phyloP scores from a whole-genome alignment of 2,113 vertebrate genomes.

The Hyperopisus bebe region DNA sequence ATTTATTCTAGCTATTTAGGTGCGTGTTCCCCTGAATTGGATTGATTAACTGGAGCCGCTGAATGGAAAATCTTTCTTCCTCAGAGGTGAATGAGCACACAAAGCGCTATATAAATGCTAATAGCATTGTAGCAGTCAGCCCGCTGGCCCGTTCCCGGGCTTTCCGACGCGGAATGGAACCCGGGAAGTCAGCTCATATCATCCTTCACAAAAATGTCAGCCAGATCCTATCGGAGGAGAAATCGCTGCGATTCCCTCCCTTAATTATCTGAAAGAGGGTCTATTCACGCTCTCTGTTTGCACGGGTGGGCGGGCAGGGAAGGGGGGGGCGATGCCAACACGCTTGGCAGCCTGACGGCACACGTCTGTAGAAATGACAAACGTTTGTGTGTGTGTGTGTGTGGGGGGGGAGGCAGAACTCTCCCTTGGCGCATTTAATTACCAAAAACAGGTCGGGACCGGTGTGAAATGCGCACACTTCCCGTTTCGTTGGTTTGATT shows the following conservation, averaged over 20 bases:
- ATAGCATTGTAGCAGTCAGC: conserved; percentile 34
- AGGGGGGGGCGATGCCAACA: neutral
- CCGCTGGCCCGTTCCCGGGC: conserved; percentile 22
- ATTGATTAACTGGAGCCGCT: conserved; percentile 18
- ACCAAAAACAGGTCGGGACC: conserved; percentile 38
- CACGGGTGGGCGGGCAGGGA: neutral
- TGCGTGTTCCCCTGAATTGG: conserved; percentile 21
- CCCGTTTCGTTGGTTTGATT: conserved; percentile 32
- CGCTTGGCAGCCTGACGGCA: conserved; percentile 36
- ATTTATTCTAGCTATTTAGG: conserved; percentile 21
- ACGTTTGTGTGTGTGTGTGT: neutral
- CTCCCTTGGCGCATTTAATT: conserved; percentile 33
- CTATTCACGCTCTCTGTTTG: conserved; percentile 22
- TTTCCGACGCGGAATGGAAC: conserved; percentile 32
- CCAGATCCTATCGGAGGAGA: conserved; percentile 25
- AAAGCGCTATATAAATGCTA: conserved; percentile 47
- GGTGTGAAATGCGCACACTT: conserved; percentile 22
- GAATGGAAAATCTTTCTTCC: conserved; percentile 20
- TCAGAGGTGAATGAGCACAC: conserved; percentile 40
- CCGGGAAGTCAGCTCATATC: conserved; percentile 34
- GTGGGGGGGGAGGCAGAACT: neutral
- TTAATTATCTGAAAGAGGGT: conserved; percentile 32
- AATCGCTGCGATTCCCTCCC: conserved; percentile 20
- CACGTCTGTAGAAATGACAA: conserved; percentile 33
- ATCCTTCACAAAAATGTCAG: conserved; percentile 20